A percentile compares a stretch with the other conserved stretches of the same genome.
These are phyloP conservation scores for Etia nguti DNA, from an alignment of 2,113 vertebrate genomes.

Conservation along the genomic window DNA sequence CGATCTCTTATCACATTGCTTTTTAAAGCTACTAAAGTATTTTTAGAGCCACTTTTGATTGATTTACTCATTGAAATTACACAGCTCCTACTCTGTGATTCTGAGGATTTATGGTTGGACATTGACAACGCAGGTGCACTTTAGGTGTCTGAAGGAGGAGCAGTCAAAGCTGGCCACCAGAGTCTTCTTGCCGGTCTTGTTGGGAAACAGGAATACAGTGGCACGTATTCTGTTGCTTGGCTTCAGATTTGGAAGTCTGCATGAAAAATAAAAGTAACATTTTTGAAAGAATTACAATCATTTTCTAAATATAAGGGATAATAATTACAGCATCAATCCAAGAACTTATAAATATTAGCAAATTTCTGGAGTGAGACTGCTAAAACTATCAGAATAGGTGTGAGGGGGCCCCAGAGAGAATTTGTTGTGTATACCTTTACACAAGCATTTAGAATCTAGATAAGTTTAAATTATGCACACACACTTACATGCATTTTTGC, in stretches of 20 bases:
- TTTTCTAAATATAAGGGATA: too few relatives aligned
- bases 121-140: background rate
- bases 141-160: conserved; percentile 49
- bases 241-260: conserved; percentile 16
- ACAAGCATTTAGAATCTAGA: background rate
- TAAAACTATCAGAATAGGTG: too few relatives aligned
- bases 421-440: background rate
- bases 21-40: background rate
- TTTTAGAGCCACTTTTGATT: background rate
- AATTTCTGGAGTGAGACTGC: too few relatives aligned
- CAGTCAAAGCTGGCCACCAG: conserved; percentile 41
- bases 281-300: too few relatives aligned
- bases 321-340: too few relatives aligned
- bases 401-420: background rate
- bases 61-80: too few relatives aligned
- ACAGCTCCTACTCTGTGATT: too few relatives aligned
- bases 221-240: accelerated
- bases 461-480: background rate
- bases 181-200: conserved; percentile 23
- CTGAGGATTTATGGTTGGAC: background rate
- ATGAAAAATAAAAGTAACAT: background rate
- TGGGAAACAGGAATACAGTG: background rate
- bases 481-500: background rate
- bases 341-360: too few relatives aligned
- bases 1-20: background rate